Base-by-base conservation (phyloP, 2,797 vertebrate species). In the Salmo trutta region DNA sequence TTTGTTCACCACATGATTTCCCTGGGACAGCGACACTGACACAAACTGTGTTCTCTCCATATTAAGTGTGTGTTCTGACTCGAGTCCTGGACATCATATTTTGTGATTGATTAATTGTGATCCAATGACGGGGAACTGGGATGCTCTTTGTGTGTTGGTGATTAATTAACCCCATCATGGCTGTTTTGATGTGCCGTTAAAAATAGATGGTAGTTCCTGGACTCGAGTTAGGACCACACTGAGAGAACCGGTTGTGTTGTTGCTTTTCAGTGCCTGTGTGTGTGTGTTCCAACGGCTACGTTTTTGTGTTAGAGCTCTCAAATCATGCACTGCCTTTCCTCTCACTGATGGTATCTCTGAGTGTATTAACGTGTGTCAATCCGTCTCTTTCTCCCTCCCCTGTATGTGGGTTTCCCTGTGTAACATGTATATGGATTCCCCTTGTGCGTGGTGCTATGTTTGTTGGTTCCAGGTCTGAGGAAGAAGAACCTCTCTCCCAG, bases 401-500 rank as follows among this genome's bases (percentile, higher is more conserved):
- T 82, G 70, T 78, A 19, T 85, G 65, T 85, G 85, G 83, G 68
- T 87, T 6, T 75, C 67, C 78, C 77, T 89, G 85, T 91, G 81
- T 93, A 90, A 90, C 78, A 74, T 92, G 83, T 88, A 88, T 86
- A 82, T 82, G 92, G 83, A 81, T 80, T 27, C 71, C 47, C 75
- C 71, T 79, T 85, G 85, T 89, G 88, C 75, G 74, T 77, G 79
- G 68, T 89, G 53, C 82, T 94, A 91, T 93, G 87, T 91, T 86
- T 92, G 84, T 91, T 85, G 90, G 81, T 93, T 94, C 89, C 92
- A 96, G 98, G 98, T 90, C 91, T 99, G 76, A 94, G 98, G 85
- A 99, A 99, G 95, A 99, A 99, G 93, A 99, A 99, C 88, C 89
- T 99, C 8, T 98, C 97, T 64, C 98, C 98, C 0, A 97, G 98